These are phyloP conservation scores for Oreochromis niloticus DNA, from an alignment of 2,113 vertebrate genomes.

Conservation along the genomic window DNA sequence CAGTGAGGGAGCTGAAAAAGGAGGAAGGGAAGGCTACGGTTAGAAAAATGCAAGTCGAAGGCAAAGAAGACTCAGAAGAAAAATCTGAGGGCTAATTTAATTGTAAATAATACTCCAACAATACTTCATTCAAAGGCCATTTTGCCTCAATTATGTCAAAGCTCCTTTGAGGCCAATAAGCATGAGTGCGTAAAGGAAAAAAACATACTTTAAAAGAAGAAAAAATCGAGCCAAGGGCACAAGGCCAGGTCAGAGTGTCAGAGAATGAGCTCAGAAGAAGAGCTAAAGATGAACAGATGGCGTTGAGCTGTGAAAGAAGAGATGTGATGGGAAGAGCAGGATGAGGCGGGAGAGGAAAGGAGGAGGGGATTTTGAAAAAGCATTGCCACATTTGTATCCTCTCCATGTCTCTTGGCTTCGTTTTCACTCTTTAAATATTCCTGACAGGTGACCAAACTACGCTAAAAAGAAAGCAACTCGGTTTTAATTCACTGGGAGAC, in stretches of 20 bases:
- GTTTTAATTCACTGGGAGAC: background rate
- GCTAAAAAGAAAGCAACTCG: background rate
- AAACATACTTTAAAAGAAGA: background rate
- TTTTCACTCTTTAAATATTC: background rate
- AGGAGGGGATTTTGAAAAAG: background rate
- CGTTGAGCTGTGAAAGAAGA: background rate
- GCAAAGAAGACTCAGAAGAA: background rate
- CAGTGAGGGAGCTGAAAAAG: background rate
- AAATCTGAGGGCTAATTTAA: background rate
- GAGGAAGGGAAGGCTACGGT: background rate
- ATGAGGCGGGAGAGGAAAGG: background rate
- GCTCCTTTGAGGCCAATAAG: background rate
- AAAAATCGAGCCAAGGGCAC: background rate
- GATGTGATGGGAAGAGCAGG: background rate
- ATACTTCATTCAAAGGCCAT: background rate
- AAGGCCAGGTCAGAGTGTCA: background rate
- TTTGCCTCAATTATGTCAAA: background rate
- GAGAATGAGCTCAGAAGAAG: background rate
- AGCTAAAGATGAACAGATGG: conserved; percentile 54
- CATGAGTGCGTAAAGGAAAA: background rate
- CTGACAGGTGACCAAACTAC: background rate
- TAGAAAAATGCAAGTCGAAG: background rate
- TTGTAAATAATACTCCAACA: background rate
- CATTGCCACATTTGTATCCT: background rate
- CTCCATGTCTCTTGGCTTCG: background rate